Evolutionary conservation across 2,797 vertebrate genomes (phyloP).

Genomic region (Premnoplex brunnescens): DNA sequence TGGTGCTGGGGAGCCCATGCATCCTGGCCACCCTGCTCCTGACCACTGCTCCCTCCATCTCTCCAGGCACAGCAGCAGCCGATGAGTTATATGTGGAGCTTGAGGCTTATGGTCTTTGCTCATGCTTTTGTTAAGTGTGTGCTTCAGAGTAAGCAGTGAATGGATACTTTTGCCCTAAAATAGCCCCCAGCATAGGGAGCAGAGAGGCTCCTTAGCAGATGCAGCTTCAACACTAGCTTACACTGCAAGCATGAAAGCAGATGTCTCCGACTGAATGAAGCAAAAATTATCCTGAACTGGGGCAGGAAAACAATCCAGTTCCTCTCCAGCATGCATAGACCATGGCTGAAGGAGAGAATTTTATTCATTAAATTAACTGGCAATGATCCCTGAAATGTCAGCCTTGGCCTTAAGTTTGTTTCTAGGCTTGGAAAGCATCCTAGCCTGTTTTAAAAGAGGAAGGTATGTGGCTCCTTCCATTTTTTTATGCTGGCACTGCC

Average conservation of each 20-base stretch:
- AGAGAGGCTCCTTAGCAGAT: slow-evolving; percentile 39
- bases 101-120: slow-evolving; percentile 9
- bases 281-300: slow-evolving; percentile 45
- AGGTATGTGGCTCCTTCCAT: neutral
- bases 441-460: neutral
- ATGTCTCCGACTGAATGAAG: slow-evolving; percentile 58
- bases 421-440: slow-evolving; percentile 22
- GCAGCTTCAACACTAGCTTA: slow-evolving; percentile 50
- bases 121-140: slow-evolving; percentile 8
- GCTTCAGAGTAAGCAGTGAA: slow-evolving; percentile 26
- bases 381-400: slow-evolving; percentile 25
- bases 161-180: slow-evolving; percentile 50
- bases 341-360: slow-evolving; percentile 15
- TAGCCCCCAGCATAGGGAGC: neutral
- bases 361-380: slow-evolving; percentile 62
- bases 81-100: neutral
- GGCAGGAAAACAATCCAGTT: slow-evolving; percentile 9
- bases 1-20: neutral
- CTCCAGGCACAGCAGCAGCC: rapidly evolving
- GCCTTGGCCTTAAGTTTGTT: slow-evolving; percentile 25
- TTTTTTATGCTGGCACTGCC: neutral
- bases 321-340: neutral
- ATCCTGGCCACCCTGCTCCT: rapidly evolving
- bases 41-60: neutral
- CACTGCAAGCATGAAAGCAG: slow-evolving; percentile 46